These are phyloP conservation scores for Picathartes gymnocephalus DNA, from an alignment of 2,113 vertebrate species.

Conservation along the genomic window DNA sequence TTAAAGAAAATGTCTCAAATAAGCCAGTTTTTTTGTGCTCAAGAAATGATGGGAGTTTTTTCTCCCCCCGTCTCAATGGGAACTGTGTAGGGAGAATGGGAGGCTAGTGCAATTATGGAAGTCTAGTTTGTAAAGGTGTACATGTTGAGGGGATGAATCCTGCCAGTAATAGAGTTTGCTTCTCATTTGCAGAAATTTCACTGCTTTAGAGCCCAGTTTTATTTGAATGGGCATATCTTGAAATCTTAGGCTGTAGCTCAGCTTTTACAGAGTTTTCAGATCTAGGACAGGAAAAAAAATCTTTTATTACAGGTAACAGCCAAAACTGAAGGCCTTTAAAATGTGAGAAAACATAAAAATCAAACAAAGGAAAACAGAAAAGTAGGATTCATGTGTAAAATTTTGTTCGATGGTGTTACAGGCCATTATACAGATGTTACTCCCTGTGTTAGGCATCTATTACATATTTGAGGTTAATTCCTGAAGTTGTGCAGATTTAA, in stretches of 20 bases:
- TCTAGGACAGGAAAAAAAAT: background rate
- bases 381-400: background rate
- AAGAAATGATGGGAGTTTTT: accelerated
- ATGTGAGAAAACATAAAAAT: background rate
- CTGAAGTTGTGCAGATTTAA: background rate
- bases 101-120: background rate
- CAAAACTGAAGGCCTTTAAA: background rate
- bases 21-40: background rate
- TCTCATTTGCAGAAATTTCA: background rate
- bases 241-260: background rate
- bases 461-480: background rate
- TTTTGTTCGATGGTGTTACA: background rate
- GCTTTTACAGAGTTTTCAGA: background rate
- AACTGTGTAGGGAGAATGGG: background rate
- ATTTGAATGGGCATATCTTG: background rate
- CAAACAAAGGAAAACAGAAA: background rate
- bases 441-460: background rate
- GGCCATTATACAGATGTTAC: background rate
- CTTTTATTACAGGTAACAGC: background rate
- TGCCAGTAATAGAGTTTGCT: background rate
- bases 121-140: background rate
- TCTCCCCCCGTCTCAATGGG: background rate
- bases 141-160: background rate
- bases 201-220: background rate
- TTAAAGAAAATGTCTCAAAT: background rate